A percentile compares a stretch with the other conserved stretches of the same genome.
phyloP scores from a whole-genome alignment of 1,140 invertebrate genomes.

The Drosophila azteca region DNA sequence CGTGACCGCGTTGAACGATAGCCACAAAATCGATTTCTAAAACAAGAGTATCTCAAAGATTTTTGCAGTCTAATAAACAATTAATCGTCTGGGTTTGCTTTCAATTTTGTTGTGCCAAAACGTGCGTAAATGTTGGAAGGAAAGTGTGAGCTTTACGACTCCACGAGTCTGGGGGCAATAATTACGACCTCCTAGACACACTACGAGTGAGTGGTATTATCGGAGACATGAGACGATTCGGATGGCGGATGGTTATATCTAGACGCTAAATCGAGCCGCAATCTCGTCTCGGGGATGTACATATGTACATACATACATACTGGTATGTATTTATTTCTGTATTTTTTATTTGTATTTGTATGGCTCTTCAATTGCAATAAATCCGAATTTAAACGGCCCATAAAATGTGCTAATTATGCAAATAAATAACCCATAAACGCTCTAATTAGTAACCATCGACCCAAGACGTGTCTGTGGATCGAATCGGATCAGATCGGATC shows the following conservation, averaged over 20 bases:
- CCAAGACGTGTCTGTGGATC: slow-evolving; percentile 59
- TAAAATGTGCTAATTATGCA: slow-evolving; percentile 71
- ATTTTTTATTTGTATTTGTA: slow-evolving; percentile 51
- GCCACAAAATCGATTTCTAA: too few species aligned
- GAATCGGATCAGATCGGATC: not conserved
- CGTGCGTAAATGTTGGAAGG: slow-evolving; percentile 61
- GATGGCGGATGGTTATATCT: slow-evolving; percentile 22
- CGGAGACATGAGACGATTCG: not conserved
- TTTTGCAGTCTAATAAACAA: too few species aligned
- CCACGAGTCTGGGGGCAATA: slow-evolving; percentile 51
- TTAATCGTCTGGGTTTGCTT: not conserved
- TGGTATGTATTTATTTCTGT: slow-evolving; percentile 50
- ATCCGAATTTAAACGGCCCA: slow-evolving; percentile 73
- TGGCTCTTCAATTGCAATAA: slow-evolving; percentile 72
- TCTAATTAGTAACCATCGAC: slow-evolving; percentile 71
- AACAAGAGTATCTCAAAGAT: too few species aligned
- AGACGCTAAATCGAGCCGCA: slow-evolving; percentile 22
- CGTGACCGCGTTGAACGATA: too few species aligned
- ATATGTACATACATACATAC: slow-evolving; percentile 13
- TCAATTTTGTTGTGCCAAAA: slow-evolving; percentile 49
- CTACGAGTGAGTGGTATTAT: not conserved
- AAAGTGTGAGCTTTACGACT: slow-evolving; percentile 68
- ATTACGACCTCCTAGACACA: slow-evolving; percentile 30
- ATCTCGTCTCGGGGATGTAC: slow-evolving; percentile 12
- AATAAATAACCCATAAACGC: slow-evolving; percentile 75